These are phyloP conservation scores for Stramonita haemastoma DNA, from an alignment of 2,888 invertebrate genomes.

Conservation along the genomic window DNA sequence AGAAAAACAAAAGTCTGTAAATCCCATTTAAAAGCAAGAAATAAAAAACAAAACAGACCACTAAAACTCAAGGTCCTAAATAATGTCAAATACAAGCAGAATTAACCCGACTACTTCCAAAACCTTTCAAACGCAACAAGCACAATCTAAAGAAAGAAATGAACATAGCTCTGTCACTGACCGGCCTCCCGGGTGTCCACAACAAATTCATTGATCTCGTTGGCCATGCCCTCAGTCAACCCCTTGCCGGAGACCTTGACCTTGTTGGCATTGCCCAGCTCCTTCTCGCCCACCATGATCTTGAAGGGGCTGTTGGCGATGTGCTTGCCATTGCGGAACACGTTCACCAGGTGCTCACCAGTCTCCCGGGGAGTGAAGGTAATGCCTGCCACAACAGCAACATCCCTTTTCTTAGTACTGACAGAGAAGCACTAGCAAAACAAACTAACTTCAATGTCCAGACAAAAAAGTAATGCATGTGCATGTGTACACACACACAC, in stretches of 20 bases:
- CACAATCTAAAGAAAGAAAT: no score
- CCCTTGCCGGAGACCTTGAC: conserved; percentile 92
- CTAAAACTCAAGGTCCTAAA: no score
- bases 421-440: background rate
- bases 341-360: conserved; percentile 96
- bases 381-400: conserved; percentile 82
- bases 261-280: conserved; percentile 97
- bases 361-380: conserved; percentile 97
- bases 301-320: conserved; percentile 98
- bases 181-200: conserved; percentile 98
- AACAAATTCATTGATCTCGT: conserved; percentile 92
- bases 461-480: no score
- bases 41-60: no score
- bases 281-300: conserved; percentile 93
- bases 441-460: no score
- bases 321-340: conserved; percentile 95
- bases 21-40: no score
- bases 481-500: no score
- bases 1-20: no score
- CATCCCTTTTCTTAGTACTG: background rate
- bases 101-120: no score
- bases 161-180: conserved; percentile 62
- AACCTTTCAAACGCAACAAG: no score
- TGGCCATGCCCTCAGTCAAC: conserved; percentile 93
- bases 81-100: no score